A percentile compares a stretch with the other conserved stretches of the same genome.
These are phyloP conservation scores for Octopus bimaculoides DNA, from an alignment of 1,140 invertebrate genomes.

Conservation along the genomic window DNA sequence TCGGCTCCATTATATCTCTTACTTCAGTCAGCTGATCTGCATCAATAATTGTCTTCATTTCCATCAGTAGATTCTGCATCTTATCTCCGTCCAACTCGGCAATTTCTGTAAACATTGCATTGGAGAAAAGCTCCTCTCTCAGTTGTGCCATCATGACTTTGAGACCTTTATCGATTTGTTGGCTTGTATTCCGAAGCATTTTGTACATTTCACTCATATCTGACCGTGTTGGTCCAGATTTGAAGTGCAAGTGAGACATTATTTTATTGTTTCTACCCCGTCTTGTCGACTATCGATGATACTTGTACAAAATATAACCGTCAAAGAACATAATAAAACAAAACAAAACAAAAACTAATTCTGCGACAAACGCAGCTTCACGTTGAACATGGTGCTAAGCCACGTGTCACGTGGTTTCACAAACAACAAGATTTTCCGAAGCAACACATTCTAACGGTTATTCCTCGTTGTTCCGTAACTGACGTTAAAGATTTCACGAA, in stretches of 20 bases:
- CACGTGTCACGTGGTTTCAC: too few relatives aligned
- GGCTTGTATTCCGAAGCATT: neutral
- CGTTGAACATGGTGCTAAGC: too few relatives aligned
- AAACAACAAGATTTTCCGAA: too few relatives aligned
- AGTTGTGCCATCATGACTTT: neutral
- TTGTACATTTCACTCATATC: neutral
- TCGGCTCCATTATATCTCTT: neutral
- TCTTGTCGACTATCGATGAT: too few relatives aligned
- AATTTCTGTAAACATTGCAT: neutral
- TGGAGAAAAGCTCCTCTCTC: neutral
- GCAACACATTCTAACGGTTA: too few relatives aligned
- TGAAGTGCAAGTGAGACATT: neutral
- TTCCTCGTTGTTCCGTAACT: too few relatives aligned
- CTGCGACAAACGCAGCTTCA: too few relatives aligned
- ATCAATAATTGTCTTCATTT: slow-evolving; percentile 4
- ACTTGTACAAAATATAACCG: too few relatives aligned
- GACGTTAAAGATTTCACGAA: too few relatives aligned
- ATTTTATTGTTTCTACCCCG: neutral
- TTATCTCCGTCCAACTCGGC: neutral
- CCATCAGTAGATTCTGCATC: neutral
- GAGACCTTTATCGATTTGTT: neutral
- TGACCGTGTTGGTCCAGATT: neutral
- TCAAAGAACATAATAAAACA: too few relatives aligned
- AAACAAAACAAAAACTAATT: too few relatives aligned
- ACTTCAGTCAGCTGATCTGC: neutral